Conservation (phyloP, 2,888 invertebrate genomes). For the Ormyrus thymus region DNA sequence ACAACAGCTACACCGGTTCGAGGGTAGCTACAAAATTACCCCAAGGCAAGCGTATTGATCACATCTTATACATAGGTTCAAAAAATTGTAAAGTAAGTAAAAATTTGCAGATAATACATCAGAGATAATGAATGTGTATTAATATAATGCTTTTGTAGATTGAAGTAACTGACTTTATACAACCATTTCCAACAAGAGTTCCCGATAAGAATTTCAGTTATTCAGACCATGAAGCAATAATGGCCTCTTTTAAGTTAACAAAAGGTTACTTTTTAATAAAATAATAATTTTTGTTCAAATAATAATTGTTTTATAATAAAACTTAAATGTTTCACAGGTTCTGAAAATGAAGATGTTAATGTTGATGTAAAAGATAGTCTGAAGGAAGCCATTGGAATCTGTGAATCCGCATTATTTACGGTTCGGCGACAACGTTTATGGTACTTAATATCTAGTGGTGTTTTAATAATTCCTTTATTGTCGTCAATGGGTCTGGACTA, state of each 20-base stretch:
- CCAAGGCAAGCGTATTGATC: constrained; percentile 93
- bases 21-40: constrained; percentile 78
- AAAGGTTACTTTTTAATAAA: constrained; percentile 61
- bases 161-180: constrained; percentile 78
- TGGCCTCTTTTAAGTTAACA: constrained; percentile 75
- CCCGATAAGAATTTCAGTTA: constrained; percentile 85
- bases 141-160: constrained; percentile 65
- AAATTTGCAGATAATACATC: neutral
- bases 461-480: constrained; percentile 75
- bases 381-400: constrained; percentile 79
- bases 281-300: neutral
- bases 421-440: constrained; percentile 77
- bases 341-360: constrained; percentile 58
- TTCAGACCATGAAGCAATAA: constrained; percentile 93
- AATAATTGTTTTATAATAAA: neutral
- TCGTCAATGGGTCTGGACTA: constrained; percentile 69
- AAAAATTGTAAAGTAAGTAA: constrained; percentile 66
- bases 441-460: constrained; percentile 77
- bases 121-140: constrained; percentile 1
- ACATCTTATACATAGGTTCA: constrained; percentile 83
- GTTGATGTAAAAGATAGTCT: constrained; percentile 71
- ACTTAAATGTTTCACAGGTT: constrained; percentile 18
- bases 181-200: constrained; percentile 85
- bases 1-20: constrained; percentile 89
- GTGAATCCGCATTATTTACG: constrained; percentile 77